Evolutionary conservation across 2,797 vertebrate species (phyloP).

Genomic region (Atherinosoma microstoma): DNA sequence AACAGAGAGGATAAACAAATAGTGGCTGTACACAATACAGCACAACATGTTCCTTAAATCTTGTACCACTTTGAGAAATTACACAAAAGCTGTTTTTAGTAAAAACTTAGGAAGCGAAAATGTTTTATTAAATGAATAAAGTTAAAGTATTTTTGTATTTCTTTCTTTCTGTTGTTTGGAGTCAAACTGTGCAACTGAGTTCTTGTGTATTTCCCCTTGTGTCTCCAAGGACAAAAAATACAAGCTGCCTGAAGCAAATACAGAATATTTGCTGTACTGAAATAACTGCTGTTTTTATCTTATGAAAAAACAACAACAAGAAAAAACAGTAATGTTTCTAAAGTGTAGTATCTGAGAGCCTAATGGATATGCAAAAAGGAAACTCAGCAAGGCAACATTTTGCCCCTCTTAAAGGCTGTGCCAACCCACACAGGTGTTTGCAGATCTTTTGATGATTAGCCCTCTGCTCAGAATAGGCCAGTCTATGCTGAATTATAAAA

Average conservation of each 20-base stretch:
- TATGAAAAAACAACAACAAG: conserved; percentile 20
- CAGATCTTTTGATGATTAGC: conserved; percentile 19
- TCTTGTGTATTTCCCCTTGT: conserved; percentile 58
- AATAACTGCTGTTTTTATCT: conserved; percentile 46
- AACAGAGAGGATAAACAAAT: too few species aligned
- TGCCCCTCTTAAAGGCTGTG: conserved; percentile 13
- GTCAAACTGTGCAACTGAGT: conserved; percentile 41
- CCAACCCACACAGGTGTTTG: conserved; percentile 19
- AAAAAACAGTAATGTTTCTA: conserved; percentile 24
- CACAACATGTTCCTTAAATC: too few species aligned
- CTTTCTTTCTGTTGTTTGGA: conserved; percentile 25
- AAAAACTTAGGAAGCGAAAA: conserved; percentile 19
- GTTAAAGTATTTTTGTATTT: conserved; percentile 20
- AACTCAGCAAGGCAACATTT: background rate
- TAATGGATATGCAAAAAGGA: conserved; percentile 29
- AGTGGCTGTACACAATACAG: too few species aligned
- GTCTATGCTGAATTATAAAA: conserved; percentile 3
- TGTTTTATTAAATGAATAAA: conserved; percentile 40
- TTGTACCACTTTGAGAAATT: too few species aligned
- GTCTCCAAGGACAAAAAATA: conserved; percentile 65
- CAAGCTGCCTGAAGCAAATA: conserved; percentile 64
- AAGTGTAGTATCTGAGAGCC: conserved; percentile 15
- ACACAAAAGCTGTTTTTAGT: too few species aligned
- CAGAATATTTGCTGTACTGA: conserved; percentile 47
- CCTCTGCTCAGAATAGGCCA: conserved; percentile 14